Conservation (phyloP, 2,888 invertebrate species). For the Archips crataeganus region DNA sequence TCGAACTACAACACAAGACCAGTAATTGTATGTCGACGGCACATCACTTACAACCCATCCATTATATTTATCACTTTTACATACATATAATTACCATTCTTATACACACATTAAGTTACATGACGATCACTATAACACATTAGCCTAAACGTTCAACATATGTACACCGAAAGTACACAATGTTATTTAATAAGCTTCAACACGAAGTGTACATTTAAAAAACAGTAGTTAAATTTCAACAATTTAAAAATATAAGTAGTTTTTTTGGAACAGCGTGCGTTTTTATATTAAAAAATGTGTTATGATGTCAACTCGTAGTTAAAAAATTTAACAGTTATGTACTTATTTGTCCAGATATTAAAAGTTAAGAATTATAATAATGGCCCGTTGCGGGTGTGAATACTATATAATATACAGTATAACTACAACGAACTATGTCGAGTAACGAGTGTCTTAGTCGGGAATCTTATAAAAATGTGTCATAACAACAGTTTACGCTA, state of each 20-base stretch:
- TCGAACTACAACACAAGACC: conserved; percentile 51
- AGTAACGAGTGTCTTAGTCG: conserved; percentile 58
- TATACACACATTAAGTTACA: conserved; percentile 25
- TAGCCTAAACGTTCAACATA: conserved; percentile 72
- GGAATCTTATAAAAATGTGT: conserved; percentile 56
- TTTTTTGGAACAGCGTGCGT: conserved; percentile 55
- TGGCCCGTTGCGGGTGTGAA: conserved; percentile 7
- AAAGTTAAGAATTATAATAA: conserved; percentile 29
- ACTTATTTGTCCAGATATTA: conserved; percentile 9
- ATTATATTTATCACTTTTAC: conserved; percentile 31
- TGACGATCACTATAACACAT: conserved; percentile 55
- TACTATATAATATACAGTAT: conserved; percentile 37
- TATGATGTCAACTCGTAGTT: conserved; percentile 25
- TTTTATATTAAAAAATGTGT: conserved; percentile 45
- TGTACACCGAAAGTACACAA: conserved; percentile 58
- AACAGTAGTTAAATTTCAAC: conserved; percentile 52
- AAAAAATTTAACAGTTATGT: conserved; percentile 24
- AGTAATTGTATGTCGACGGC: conserved; percentile 54
- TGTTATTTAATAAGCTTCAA: conserved; percentile 20
- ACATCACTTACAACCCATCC: conserved; percentile 33
- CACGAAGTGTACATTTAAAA: conserved; percentile 34
- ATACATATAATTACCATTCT: conserved; percentile 60
- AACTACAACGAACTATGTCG: conserved; percentile 48
- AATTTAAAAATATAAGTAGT: conserved; percentile 49
- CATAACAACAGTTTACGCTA: conserved; percentile 55